Evolutionary conservation across 2,113 vertebrate species (phyloP).

Genomic region (Narcine bancroftii): DNA sequence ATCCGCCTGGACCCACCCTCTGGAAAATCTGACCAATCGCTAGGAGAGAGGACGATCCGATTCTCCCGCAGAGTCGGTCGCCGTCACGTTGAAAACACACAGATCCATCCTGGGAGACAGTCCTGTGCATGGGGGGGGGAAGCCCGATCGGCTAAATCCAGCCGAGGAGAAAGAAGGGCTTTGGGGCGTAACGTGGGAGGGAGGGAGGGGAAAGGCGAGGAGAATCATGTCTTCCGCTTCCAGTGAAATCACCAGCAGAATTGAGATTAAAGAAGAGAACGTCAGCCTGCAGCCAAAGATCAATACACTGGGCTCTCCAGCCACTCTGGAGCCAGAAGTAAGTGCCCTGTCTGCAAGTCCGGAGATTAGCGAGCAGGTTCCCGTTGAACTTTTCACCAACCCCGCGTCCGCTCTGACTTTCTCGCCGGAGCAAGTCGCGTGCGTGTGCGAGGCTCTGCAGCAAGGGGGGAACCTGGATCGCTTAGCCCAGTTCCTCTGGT

Average conservation of each 20-base stretch:
- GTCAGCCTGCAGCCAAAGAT: conserved; percentile 53
- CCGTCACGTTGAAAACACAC: conserved; percentile 57
- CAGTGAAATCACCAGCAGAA: conserved; percentile 76
- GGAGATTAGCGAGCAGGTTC: conserved; percentile 61
- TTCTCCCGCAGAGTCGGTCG: conserved; percentile 55
- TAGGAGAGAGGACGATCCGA: conserved; percentile 47
- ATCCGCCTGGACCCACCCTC: neutral
- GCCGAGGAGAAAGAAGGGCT: conserved; percentile 71
- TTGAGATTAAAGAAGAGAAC: conserved; percentile 93
- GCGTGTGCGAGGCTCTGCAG: conserved; percentile 95
- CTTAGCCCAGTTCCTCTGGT: conserved; percentile 94
- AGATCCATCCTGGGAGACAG: conserved; percentile 77
- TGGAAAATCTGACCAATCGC: conserved; percentile 52
- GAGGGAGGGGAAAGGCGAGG: conserved; percentile 62
- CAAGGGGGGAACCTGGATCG: conserved; percentile 97
- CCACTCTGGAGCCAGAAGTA: conserved; percentile 72
- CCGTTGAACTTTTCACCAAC: conserved; percentile 75
- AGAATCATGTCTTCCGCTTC: conserved; percentile 78
- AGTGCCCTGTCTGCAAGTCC: conserved; percentile 43
- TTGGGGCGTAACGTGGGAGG: conserved; percentile 55
- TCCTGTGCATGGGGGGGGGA: conserved; percentile 66
- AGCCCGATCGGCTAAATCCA: conserved; percentile 85
- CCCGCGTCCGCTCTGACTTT: conserved; percentile 80
- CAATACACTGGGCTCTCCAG: conserved; percentile 61
- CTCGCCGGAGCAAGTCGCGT: conserved; percentile 96